Base-by-base conservation (phyloP, 2,797 vertebrate species). In the Melanotaenia pygmaea region DNA sequence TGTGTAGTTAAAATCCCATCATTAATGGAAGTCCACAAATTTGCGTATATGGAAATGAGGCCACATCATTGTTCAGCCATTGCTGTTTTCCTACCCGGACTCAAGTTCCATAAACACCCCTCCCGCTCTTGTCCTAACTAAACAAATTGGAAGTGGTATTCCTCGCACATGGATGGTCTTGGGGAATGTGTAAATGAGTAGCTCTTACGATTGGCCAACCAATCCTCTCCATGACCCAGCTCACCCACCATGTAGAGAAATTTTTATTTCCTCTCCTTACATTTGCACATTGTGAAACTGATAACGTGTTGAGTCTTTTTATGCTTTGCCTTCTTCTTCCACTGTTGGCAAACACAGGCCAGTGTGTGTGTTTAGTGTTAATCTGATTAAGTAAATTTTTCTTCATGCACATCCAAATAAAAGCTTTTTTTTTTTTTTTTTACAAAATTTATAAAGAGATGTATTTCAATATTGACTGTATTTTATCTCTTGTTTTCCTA, bases 141-240 rank as follows among this genome's bases (percentile, higher is more conserved):
- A 91, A 87, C 58, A 92, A 92, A 93, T 89, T 93, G 89, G 88
- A 93, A 91, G 89, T 89, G 86, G 89, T 90, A 86, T 91, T 86
- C 81, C 82, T 91, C 38, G 56, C 92, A 92, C 90, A 94, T 93
- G 92, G 90, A 92, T 94, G 92, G 77, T 72, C 81, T 43, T 63
- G 84, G 85, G 94, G 94, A 93, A 94, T 94, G 92, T 94, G 93
- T 91, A 93, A 94, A 94, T 93, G 91, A 94, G 91, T 92, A 91
- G 88, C 89, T 74, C 72, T 89, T 11, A 53, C 72, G 18, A 90
- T 91, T 91, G 91, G 87, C 86, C 85, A 83, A 85, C 80, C 74
- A 53, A 81, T 81, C 80, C 74, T 83, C 83, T 86, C 81, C 12
- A 47, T 88, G 88, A 88, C 89, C 89, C 83, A 83, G 81, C 85